Percentiles rank a stretch among this genome's conserved stretches.
Conservation (phyloP, 2,113 vertebrate species). For the Orientallactaga bullata region DNA sequence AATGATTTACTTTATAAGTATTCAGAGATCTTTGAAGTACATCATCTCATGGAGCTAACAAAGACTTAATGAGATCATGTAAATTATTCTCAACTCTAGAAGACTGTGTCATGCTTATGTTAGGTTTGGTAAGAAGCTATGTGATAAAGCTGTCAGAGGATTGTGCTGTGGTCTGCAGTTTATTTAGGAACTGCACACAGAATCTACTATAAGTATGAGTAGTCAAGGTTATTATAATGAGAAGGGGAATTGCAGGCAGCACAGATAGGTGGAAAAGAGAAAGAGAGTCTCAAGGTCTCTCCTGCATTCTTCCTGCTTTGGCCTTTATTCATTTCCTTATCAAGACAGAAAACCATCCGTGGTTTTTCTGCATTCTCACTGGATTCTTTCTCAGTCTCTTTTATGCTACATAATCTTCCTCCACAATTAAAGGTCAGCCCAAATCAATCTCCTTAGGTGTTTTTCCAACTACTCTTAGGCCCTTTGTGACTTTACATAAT, state of each 20-base stretch:
- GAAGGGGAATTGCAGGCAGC: not conserved
- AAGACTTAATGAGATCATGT: not conserved
- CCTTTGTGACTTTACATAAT: not conserved
- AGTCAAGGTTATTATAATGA: not conserved
- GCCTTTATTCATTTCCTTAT: not conserved
- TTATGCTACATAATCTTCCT: not conserved
- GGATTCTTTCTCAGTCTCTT: not conserved
- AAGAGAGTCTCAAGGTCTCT: not conserved
- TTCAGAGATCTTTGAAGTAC: not conserved
- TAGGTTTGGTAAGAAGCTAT: not conserved
- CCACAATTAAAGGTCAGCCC: rapidly evolving
- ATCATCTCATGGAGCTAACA: not conserved
- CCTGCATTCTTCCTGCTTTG: rapidly evolving
- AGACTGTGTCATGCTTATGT: not conserved
- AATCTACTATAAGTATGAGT: not conserved
- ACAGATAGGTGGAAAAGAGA: not conserved
- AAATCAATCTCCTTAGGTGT: not conserved
- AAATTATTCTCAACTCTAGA: not conserved
- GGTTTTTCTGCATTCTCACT: not conserved
- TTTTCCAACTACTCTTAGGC: not conserved
- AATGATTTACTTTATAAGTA: conserved; percentile 7
- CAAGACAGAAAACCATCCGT: not conserved
- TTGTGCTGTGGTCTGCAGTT: not conserved
- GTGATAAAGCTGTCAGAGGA: not conserved
- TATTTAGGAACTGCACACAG: not conserved